These are phyloP conservation scores for Paramuricea clavata DNA, from an alignment of 92 coral and sea anemone genomes.

Conservation along the genomic window DNA sequence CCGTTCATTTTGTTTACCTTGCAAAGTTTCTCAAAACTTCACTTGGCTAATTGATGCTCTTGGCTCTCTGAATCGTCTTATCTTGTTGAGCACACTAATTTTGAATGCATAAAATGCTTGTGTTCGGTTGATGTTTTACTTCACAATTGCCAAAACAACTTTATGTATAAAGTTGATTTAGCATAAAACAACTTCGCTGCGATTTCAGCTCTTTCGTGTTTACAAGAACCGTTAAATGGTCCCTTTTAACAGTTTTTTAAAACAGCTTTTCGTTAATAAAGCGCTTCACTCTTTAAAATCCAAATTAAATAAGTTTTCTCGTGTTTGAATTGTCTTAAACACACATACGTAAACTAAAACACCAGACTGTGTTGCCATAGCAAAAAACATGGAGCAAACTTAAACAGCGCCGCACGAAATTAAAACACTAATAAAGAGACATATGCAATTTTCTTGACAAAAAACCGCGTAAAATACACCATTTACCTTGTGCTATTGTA, in stretches of 20 bases:
- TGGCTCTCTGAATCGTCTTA: no score
- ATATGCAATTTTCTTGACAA: not conserved
- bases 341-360: not conserved
- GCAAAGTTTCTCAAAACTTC: not conserved
- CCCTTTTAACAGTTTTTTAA: not conserved
- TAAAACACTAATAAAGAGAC: not conserved
- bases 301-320: not conserved
- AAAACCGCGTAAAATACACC: not conserved
- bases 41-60: no score
- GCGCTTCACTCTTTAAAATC: not conserved
- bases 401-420: not conserved
- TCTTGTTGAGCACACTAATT: not conserved
- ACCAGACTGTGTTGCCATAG: slow-evolving; percentile 44
- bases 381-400: not conserved
- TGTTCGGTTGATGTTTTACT: not conserved
- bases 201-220: not conserved
- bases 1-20: slow-evolving; percentile 29
- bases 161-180: not conserved
- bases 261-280: not conserved
- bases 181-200: not conserved
- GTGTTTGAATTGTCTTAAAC: not conserved
- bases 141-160: not conserved
- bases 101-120: no score
- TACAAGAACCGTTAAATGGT: not conserved
- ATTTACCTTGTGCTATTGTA: not conserved